A percentile compares a stretch with the other conserved stretches of the same genome.
These are phyloP conservation scores for Gambusia holbrooki DNA, from an alignment of 2,113 vertebrate genomes.

Conservation along the genomic window DNA sequence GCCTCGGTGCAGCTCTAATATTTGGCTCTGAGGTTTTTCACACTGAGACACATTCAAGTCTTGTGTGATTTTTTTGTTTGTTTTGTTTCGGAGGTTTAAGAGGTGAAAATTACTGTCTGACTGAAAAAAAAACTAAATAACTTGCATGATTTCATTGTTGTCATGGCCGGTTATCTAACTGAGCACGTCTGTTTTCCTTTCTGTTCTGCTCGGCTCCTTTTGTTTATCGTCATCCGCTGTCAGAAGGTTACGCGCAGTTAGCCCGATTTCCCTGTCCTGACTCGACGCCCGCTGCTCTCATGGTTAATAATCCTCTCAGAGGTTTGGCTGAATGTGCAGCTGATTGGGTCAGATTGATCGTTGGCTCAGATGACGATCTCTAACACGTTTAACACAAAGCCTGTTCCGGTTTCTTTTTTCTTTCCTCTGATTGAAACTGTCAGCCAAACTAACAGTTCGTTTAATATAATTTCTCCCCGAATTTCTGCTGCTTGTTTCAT, in stretches of 20 bases:
- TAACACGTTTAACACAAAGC: not conserved
- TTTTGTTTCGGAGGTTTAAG: too few species aligned
- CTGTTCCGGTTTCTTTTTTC: not conserved
- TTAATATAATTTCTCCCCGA: too few species aligned
- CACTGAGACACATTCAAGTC: too few species aligned
- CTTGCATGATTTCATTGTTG: not conserved
- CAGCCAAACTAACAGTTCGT: too few species aligned
- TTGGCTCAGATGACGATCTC: not conserved
- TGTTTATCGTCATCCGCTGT: not conserved
- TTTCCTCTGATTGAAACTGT: not conserved
- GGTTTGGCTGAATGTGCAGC: constrained; percentile 12
- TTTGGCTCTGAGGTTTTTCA: too few species aligned
- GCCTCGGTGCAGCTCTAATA: too few species aligned
- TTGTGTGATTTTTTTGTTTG: too few species aligned
- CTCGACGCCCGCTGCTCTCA: not conserved
- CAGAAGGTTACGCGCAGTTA: not conserved
- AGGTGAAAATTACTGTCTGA: too few species aligned
- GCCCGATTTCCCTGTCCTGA: not conserved
- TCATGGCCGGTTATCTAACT: not conserved
- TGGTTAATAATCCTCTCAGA: constrained; percentile 4
- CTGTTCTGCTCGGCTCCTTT: not conserved
- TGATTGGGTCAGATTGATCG: constrained; percentile 2
- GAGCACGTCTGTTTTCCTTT: not conserved
- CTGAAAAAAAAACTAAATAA: too few species aligned
- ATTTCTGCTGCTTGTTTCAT: too few species aligned